A percentile compares a stretch with the other conserved stretches of the same genome.
Evolutionary conservation across 2,888 invertebrate species (phyloP).

Genomic region (Chrysina gloriosa): DNA sequence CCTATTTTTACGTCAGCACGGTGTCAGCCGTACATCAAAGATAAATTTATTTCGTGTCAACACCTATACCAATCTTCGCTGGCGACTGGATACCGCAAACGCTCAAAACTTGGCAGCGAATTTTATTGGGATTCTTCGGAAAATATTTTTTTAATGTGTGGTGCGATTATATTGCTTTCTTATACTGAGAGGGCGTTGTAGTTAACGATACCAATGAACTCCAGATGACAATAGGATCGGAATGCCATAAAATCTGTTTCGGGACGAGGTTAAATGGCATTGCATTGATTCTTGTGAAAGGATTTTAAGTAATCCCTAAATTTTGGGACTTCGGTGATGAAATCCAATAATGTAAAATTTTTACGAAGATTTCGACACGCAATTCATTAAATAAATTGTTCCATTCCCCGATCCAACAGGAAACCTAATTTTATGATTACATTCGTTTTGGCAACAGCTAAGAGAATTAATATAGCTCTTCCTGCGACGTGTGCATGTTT

Average conservation of each 20-base stretch:
- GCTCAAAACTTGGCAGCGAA: conserved; percentile 31
- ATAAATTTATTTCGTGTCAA: conserved; percentile 28
- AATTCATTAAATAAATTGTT: too few relatives aligned
- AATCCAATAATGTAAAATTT: too few relatives aligned
- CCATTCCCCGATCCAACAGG: too few relatives aligned
- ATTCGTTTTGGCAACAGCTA: too few relatives aligned
- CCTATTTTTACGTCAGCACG: conserved; percentile 12
- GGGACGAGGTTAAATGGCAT: not conserved
- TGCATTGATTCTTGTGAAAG: too few relatives aligned
- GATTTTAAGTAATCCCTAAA: too few relatives aligned
- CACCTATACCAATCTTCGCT: conserved; percentile 22
- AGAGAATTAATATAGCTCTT: too few relatives aligned
- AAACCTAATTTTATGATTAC: too few relatives aligned
- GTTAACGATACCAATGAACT: conserved; percentile 33
- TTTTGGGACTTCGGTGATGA: too few relatives aligned
- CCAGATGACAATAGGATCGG: not conserved
- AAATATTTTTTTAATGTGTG: conserved; percentile 23
- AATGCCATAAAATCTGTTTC: conserved; percentile 1
- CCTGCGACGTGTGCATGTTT: too few relatives aligned
- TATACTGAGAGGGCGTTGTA: not conserved
- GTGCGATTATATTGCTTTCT: not conserved
- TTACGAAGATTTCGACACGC: too few relatives aligned
- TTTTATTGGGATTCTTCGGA: conserved; percentile 32
- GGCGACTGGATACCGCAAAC: conserved; percentile 3
- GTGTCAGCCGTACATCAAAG: conserved; percentile 21